These are phyloP conservation scores for Macroteleia sp. DNA, from an alignment of 2,888 invertebrate genomes.

Conservation along the genomic window DNA sequence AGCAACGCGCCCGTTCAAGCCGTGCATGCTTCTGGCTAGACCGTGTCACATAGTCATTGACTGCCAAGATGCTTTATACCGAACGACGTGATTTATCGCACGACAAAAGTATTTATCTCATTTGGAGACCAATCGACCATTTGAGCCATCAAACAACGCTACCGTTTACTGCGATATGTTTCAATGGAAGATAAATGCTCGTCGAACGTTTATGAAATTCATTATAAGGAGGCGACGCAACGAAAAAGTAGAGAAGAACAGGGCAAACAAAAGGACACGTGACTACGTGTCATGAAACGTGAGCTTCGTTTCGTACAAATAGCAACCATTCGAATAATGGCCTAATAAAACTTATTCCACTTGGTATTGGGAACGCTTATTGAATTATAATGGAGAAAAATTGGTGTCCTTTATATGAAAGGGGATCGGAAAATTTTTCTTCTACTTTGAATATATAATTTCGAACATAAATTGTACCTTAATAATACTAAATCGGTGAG, in stretches of 20 bases:
- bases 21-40: slow-evolving; percentile 25
- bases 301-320: slow-evolving; percentile 29
- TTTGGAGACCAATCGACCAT: slow-evolving; percentile 53
- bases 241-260: slow-evolving; percentile 22
- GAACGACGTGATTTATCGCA: slow-evolving; percentile 60
- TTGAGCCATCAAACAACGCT: slow-evolving; percentile 8
- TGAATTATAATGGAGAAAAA: slow-evolving; percentile 43
- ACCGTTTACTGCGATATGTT: slow-evolving; percentile 41
- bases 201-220: slow-evolving; percentile 50
- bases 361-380: slow-evolving; percentile 18
- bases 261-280: slow-evolving; percentile 36
- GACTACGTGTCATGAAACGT: slow-evolving; percentile 23
- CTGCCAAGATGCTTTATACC: slow-evolving; percentile 52
- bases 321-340: slow-evolving; percentile 23
- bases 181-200: slow-evolving; percentile 45
- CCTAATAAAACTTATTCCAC: slow-evolving; percentile 26
- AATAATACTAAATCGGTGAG: neutral
- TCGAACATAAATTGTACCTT: neutral
- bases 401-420: neutral
- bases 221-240: slow-evolving; percentile 25
- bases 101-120: slow-evolving; percentile 63
- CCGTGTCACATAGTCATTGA: slow-evolving; percentile 52
- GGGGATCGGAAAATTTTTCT: neutral
- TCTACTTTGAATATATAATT: neutral
- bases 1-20: slow-evolving; percentile 32